Conservation (phyloP, 2,888 invertebrate species). For the Drosophila mercatorum region DNA sequence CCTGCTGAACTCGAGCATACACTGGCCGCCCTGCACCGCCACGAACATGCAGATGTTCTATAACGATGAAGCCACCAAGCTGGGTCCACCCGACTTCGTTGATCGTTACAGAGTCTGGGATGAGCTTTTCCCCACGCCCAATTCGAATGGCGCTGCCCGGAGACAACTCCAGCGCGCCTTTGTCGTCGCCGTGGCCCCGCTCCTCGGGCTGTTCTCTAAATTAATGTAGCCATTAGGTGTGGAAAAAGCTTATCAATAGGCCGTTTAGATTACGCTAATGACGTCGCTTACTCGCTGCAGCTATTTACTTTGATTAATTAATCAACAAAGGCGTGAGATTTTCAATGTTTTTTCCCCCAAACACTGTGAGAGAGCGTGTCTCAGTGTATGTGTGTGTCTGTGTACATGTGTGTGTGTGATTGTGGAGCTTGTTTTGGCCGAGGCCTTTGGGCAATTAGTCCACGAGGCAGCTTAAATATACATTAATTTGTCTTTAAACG, state of each 20-base stretch:
- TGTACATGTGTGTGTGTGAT: neutral
- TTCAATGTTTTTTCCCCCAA: slow-evolving; percentile 32
- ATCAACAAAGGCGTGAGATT: slow-evolving; percentile 77
- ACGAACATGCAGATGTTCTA: slow-evolving; percentile 43
- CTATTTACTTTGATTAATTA: slow-evolving; percentile 82
- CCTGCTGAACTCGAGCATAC: neutral
- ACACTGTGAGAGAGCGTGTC: neutral
- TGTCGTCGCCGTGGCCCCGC: slow-evolving; percentile 27
- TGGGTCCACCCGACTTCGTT: slow-evolving; percentile 47
- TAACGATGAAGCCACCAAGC: slow-evolving; percentile 47
- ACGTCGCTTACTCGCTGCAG: slow-evolving; percentile 51
- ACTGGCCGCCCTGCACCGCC: slow-evolving; percentile 64
- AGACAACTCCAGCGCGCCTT: slow-evolving; percentile 11
- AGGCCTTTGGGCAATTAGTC: slow-evolving; percentile 77
- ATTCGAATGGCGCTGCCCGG: neutral
- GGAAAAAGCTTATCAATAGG: slow-evolving; percentile 77
- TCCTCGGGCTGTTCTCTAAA: slow-evolving; percentile 41
- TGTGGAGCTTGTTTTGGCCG: slow-evolving; percentile 26
- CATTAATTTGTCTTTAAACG: slow-evolving; percentile 78
- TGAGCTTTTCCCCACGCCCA: slow-evolving; percentile 59
- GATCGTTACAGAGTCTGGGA: slow-evolving; percentile 74
- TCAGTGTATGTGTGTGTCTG: slow-evolving; percentile 4
- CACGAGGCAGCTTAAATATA: slow-evolving; percentile 75
- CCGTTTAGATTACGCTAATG: slow-evolving; percentile 81
- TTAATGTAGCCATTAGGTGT: slow-evolving; percentile 79